Percentiles rank a stretch among this genome's conserved stretches.
Conservation (phyloP, 2,797 vertebrate genomes). For the Scleropages formosus region DNA sequence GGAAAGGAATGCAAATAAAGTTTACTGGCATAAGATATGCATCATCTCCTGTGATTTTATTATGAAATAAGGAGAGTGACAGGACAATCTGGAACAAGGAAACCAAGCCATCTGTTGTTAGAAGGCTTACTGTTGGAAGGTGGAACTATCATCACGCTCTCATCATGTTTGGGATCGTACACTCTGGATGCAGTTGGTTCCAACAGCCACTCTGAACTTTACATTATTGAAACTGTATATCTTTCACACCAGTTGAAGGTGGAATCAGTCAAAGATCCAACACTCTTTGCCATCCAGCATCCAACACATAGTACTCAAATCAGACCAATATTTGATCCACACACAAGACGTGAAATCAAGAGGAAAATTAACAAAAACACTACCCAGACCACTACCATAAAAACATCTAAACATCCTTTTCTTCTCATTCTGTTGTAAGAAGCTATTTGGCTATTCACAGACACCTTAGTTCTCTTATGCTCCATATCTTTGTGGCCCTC, state of each 20-base stretch:
- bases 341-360: too few relatives aligned
- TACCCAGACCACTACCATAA: neutral
- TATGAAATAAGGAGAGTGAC: slow-evolving; percentile 21
- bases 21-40: neutral
- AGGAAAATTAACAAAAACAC: neutral
- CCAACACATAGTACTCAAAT: too few relatives aligned
- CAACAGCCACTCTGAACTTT: too few relatives aligned
- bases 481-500: slow-evolving; percentile 22
- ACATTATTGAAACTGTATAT: too few relatives aligned
- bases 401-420: slow-evolving; percentile 51
- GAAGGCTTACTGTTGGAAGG: neutral
- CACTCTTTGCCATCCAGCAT: too few relatives aligned
- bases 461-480: neutral
- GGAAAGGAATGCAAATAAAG: slow-evolving; percentile 9
- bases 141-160: too few relatives aligned
- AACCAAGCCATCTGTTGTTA: neutral
- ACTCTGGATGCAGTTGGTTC: too few relatives aligned
- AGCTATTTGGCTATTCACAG: neutral
- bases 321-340: too few relatives aligned
- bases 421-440: slow-evolving; percentile 52
- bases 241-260: too few relatives aligned
- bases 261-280: too few relatives aligned
- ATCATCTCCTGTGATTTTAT: slow-evolving; percentile 11
- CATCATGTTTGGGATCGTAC: too few relatives aligned
- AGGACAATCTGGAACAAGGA: neutral